phyloP scores from a whole-genome alignment of 2,888 invertebrate species.

The Choristoneura rosaceana region DNA sequence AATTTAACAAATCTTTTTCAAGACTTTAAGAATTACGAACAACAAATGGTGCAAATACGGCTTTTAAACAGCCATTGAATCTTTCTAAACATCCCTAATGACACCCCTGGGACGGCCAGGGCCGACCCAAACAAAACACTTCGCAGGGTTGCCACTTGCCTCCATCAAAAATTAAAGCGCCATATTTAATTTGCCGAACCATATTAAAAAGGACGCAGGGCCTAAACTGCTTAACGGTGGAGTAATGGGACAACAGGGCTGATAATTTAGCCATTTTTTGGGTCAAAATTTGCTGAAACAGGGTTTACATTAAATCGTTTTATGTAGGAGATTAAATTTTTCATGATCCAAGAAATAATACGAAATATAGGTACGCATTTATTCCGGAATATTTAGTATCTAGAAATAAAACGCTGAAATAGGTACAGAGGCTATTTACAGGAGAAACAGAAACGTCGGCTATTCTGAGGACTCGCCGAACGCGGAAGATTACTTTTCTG shows the following conservation, averaged over 20 bases:
- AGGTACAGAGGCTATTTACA: neutral
- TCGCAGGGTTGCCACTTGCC: conserved; percentile 36
- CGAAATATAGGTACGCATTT: neutral
- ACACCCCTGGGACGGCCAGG: conserved; percentile 26
- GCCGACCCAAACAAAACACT: conserved; percentile 29
- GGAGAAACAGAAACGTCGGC: neutral
- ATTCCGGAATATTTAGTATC: neutral
- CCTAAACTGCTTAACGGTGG: conserved; percentile 54
- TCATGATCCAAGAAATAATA: neutral
- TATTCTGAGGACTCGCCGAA: neutral
- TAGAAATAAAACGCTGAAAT: neutral
- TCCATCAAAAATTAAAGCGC: conserved; percentile 50
- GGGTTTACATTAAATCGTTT: neutral
- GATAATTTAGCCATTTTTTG: conserved; percentile 53
- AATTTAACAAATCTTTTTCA: conserved; percentile 32
- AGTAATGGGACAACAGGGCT: conserved; percentile 51
- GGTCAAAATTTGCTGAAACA: conserved; percentile 26
- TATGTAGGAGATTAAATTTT: neutral
- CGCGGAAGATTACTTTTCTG: neutral
- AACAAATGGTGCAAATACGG: conserved; percentile 39
- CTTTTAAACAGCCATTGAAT: conserved; percentile 38
- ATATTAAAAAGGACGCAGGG: conserved; percentile 50
- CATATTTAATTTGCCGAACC: conserved; percentile 56
- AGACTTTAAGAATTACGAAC: conserved; percentile 33
- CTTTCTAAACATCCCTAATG: conserved; percentile 37